Percentiles rank a stretch among this genome's conserved stretches.
These are phyloP conservation scores for Pyralis farinalis DNA, from an alignment of 2,888 invertebrate species.

Conservation along the genomic window DNA sequence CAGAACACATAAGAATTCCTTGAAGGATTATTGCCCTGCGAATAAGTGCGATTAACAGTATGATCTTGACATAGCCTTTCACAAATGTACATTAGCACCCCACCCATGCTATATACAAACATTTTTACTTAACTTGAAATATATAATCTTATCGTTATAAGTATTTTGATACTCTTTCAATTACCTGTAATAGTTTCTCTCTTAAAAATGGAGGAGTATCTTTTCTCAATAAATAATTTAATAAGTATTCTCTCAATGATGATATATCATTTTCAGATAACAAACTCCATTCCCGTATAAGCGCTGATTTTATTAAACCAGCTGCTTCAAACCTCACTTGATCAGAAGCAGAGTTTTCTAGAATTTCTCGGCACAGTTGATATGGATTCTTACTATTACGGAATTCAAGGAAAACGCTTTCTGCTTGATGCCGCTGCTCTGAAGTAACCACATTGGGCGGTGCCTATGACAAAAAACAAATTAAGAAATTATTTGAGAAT, in stretches of 20 bases:
- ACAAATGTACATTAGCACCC: too few relatives aligned
- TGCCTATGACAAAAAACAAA: conserved; percentile 85
- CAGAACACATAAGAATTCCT: too few relatives aligned
- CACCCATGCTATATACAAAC: too few relatives aligned
- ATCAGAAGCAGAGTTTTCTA: conserved; percentile 86
- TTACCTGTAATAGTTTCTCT: conserved; percentile 86
- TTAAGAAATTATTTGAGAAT: too few relatives aligned
- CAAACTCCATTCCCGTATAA: conserved; percentile 92
- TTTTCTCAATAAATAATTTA: conserved; percentile 87
- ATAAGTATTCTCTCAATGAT: conserved; percentile 87
- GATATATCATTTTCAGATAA: conserved; percentile 85
- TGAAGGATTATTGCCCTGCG: too few relatives aligned
- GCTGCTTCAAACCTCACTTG: conserved; percentile 95
- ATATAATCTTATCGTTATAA: too few relatives aligned
- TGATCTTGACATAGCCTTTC: too few relatives aligned
- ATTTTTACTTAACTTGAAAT: too few relatives aligned
- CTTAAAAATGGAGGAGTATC: conserved; percentile 88
- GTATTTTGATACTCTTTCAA: too few relatives aligned
- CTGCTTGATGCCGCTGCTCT: conserved; percentile 91
- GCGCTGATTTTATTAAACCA: conserved; percentile 88
- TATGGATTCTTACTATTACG: conserved; percentile 91
- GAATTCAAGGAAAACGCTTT: conserved; percentile 89
- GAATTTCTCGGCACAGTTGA: conserved; percentile 88
- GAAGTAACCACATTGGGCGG: conserved; percentile 88
- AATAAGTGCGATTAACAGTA: too few relatives aligned